Conservation (phyloP, 2,797 vertebrate species). For the Macropodus opercularis region DNA sequence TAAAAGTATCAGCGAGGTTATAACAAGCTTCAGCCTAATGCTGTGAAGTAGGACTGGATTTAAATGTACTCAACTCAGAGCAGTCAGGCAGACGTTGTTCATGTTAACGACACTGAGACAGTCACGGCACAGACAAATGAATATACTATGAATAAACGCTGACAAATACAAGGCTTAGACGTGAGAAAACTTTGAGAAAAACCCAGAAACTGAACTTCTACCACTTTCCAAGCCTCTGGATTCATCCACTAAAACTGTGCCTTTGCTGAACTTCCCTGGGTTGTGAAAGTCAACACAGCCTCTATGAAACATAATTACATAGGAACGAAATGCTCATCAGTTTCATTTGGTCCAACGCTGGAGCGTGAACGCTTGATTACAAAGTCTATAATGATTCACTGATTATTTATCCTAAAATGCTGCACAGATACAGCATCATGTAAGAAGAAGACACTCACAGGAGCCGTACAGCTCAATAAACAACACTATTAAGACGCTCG, state of each 20-base stretch:
- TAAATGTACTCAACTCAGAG: neutral
- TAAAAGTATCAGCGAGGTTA: slow-evolving; percentile 7
- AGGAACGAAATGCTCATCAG: slow-evolving; percentile 30
- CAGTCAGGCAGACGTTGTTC: too few species aligned
- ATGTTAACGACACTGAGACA: too few species aligned
- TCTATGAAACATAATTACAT: slow-evolving; percentile 26
- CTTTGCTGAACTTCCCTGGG: neutral
- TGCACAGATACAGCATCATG: slow-evolving; percentile 19
- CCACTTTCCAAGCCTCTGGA: too few species aligned
- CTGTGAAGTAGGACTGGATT: slow-evolving; percentile 8
- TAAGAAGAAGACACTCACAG: slow-evolving; percentile 15
- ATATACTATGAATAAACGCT: too few species aligned
- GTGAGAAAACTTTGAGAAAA: too few species aligned
- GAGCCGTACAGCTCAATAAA: neutral
- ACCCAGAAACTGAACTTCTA: too few species aligned
- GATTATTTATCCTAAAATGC: slow-evolving; percentile 37
- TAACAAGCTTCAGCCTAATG: slow-evolving; percentile 4
- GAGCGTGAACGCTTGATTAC: slow-evolving; percentile 41
- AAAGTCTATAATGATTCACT: slow-evolving; percentile 30
- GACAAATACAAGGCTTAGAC: too few species aligned
- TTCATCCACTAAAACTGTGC: too few species aligned
- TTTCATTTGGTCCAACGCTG: slow-evolving; percentile 9
- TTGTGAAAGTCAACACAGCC: slow-evolving; percentile 6
- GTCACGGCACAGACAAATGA: too few species aligned
- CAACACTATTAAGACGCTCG: slow-evolving; percentile 22